Percentiles rank a stretch among this genome's conserved stretches.
These are phyloP conservation scores for Lordiphosa collinella DNA, from an alignment of 1,140 invertebrate genomes.

Conservation along the genomic window DNA sequence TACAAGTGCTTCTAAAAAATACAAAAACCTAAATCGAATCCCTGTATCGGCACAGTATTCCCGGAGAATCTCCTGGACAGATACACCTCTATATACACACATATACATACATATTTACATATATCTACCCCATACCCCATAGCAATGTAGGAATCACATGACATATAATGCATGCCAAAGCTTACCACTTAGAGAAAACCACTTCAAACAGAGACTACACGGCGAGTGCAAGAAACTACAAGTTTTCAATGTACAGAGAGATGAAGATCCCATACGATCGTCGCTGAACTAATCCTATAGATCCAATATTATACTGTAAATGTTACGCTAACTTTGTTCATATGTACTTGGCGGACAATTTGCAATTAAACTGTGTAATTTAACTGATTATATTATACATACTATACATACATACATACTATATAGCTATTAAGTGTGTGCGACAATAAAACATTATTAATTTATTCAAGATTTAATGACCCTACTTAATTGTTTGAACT, in stretches of 20 bases:
- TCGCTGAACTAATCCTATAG: slow-evolving; percentile 46
- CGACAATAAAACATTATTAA: slow-evolving; percentile 77
- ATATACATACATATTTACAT: slow-evolving; percentile 13
- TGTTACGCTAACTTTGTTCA: slow-evolving; percentile 10
- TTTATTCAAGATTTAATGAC: slow-evolving; percentile 79
- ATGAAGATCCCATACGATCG: not conserved
- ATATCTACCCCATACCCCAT: slow-evolving; percentile 6
- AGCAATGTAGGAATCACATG: slow-evolving; percentile 55
- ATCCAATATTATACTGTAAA: slow-evolving; percentile 49
- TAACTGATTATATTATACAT: slow-evolving; percentile 32
- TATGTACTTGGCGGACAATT: slow-evolving; percentile 3
- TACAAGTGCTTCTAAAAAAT: slow-evolving; percentile 67
- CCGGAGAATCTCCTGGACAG: slow-evolving; percentile 57
- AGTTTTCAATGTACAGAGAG: slow-evolving; percentile 51
- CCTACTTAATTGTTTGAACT: too few species aligned
- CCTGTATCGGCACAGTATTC: slow-evolving; percentile 64
- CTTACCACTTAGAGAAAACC: slow-evolving; percentile 65
- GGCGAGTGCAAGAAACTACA: slow-evolving; percentile 62
- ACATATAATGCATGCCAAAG: slow-evolving; percentile 79
- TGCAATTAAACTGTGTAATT: slow-evolving; percentile 55
- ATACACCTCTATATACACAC: slow-evolving; percentile 17
- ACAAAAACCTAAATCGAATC: slow-evolving; percentile 26
- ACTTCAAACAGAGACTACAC: slow-evolving; percentile 40
- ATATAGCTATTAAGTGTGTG: slow-evolving; percentile 69
- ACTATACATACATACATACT: slow-evolving; percentile 17